Evolutionary conservation across 2,888 invertebrate species (phyloP).

Genomic region (Lycophotia porphyrea): DNA sequence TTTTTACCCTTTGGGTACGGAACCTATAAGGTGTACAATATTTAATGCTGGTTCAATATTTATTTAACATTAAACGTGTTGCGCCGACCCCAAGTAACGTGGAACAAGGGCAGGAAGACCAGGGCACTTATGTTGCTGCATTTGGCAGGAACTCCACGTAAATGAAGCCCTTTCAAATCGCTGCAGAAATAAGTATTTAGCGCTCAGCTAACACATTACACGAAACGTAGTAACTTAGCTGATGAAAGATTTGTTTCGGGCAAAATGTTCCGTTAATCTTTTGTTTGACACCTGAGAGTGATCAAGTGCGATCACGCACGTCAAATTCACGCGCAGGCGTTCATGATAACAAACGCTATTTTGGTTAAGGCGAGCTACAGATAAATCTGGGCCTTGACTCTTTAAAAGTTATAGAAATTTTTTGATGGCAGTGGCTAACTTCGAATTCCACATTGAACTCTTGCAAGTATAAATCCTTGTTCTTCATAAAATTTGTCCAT

Average conservation of each 20-base stretch:
- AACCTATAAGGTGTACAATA: too few relatives aligned
- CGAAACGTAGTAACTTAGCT: conserved; percentile 24
- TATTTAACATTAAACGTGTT: too few relatives aligned
- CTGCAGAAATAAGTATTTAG: neutral
- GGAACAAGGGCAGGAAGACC: too few relatives aligned
- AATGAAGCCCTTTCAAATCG: conserved; percentile 7
- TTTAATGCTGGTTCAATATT: too few relatives aligned
- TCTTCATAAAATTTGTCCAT: neutral
- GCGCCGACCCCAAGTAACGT: too few relatives aligned
- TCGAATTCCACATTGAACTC: neutral
- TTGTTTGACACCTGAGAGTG: conserved; percentile 54
- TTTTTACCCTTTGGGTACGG: too few relatives aligned
- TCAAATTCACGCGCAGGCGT: conserved; percentile 43
- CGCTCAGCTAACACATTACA: neutral
- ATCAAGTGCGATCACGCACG: conserved; percentile 61
- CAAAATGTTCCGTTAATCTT: conserved; percentile 41
- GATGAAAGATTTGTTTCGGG: conserved; percentile 42
- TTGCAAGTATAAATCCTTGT: neutral
- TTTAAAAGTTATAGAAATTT: neutral
- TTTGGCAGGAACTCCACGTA: neutral
- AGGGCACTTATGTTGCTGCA: neutral
- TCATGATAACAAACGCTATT: conserved; percentile 50
- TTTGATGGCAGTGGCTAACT: neutral
- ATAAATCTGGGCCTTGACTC: conserved; percentile 41
- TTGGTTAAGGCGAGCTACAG: conserved; percentile 18